A percentile compares a stretch with the other conserved stretches of the same genome.
These are phyloP conservation scores for Oligia latruncula DNA, from an alignment of 2,888 invertebrate genomes.

Conservation along the genomic window DNA sequence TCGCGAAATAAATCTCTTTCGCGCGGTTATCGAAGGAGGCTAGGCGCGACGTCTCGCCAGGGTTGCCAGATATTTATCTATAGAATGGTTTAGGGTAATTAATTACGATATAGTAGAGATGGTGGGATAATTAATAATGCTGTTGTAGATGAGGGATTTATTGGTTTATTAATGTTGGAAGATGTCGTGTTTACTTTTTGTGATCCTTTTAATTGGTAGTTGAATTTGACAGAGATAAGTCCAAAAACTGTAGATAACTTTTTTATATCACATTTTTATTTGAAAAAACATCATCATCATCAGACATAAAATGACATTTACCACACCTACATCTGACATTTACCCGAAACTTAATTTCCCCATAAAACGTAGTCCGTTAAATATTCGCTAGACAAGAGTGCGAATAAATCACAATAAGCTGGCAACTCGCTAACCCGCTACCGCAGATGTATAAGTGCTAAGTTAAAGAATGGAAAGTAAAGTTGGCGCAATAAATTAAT, in stretches of 20 bases:
- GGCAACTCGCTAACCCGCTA: slow-evolving; percentile 73
- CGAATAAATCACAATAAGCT: slow-evolving; percentile 69
- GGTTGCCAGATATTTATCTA: slow-evolving; percentile 74
- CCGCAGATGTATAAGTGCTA: slow-evolving; percentile 81
- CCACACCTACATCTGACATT: slow-evolving; percentile 1
- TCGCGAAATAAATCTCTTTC: slow-evolving; percentile 86
- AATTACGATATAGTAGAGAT: slow-evolving; percentile 51
- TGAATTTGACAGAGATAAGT: background rate
- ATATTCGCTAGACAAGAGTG: slow-evolving; percentile 62
- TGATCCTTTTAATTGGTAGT: background rate
- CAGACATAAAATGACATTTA: slow-evolving; percentile 18
- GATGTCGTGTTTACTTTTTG: too few species aligned
- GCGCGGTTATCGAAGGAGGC: slow-evolving; percentile 81
- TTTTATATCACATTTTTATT: too few species aligned
- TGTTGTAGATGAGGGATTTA: slow-evolving; percentile 17
- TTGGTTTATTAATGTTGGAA: background rate
- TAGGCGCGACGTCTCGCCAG: slow-evolving; percentile 73
- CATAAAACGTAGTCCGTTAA: slow-evolving; percentile 55
- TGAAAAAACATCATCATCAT: background rate
- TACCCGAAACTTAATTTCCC: slow-evolving; percentile 36
- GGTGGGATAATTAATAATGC: slow-evolving; percentile 35
- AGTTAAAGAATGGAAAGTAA: slow-evolving; percentile 89
- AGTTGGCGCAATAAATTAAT: slow-evolving; percentile 89
- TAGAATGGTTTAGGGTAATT: slow-evolving; percentile 62
- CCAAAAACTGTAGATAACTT: background rate